Percentiles rank a stretch among this genome's conserved stretches.
phyloP scores from a whole-genome alignment of 1,140 invertebrate species.

The Elysia chlorotica region DNA sequence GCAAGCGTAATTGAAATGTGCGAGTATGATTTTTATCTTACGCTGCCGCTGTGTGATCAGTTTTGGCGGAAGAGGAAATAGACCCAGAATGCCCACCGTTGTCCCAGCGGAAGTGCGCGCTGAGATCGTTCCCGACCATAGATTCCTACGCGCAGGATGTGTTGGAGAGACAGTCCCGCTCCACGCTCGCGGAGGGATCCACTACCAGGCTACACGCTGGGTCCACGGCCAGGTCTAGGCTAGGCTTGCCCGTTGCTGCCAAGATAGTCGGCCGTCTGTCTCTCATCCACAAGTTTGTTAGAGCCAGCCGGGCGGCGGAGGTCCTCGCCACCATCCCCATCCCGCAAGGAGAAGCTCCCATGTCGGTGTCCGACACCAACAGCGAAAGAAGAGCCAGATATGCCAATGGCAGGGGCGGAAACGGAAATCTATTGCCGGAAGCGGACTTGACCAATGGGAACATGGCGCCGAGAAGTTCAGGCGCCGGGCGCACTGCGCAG shows the following conservation, averaged over 20 bases:
- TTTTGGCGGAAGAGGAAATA: neutral
- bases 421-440: no score
- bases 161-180: neutral
- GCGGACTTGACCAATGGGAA: no score
- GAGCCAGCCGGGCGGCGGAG: neutral
- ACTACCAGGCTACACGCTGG: no score
- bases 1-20: no score
- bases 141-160: neutral
- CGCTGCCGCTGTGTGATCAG: no score
- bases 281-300: neutral
- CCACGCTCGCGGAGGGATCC: neutral
- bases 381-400: no score
- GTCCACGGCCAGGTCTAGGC: neutral
- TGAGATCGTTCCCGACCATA: neutral
- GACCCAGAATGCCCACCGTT: conserved; percentile 9
- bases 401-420: no score
- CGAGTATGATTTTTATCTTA: no score
- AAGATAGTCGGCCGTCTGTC: neutral
- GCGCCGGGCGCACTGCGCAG: neutral
- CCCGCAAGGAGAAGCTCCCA: no score
- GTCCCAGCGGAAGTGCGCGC: neutral
- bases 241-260: neutral
- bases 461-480: neutral
- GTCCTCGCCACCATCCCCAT: no score
- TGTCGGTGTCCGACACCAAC: no score